Conservation (phyloP, 2,113 vertebrate genomes). For the Pitta sordida region DNA sequence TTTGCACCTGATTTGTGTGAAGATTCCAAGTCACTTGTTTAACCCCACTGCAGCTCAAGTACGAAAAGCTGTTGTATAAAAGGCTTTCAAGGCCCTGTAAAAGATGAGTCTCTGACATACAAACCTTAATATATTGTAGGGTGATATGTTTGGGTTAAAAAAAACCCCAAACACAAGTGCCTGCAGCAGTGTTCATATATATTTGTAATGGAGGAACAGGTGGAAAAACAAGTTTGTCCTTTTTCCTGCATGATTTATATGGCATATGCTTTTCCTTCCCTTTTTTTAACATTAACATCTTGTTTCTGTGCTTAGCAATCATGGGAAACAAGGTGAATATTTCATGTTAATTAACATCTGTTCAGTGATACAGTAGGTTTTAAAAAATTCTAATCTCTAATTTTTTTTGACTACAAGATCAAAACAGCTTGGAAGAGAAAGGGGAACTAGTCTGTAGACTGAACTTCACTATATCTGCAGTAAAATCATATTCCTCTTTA, state of each 20-base stretch:
- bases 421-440: not conserved
- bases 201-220: not conserved
- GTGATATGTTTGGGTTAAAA: not conserved
- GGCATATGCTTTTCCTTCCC: not conserved
- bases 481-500: not conserved
- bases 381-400: not conserved
- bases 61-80: not conserved
- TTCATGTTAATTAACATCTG: not conserved
- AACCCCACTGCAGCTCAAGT: not conserved
- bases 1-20: not conserved
- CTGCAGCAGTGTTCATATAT: not conserved
- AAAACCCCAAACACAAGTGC: not conserved
- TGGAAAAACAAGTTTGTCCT: not conserved
- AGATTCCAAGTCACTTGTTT: not conserved
- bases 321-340: constrained; percentile 26
- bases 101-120: not conserved
- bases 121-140: not conserved
- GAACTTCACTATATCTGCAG: not conserved
- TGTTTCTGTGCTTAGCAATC: not conserved
- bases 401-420: not conserved
- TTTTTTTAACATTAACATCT: constrained; percentile 1
- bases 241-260: constrained; percentile 45
- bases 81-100: not conserved
- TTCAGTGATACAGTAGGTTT: not conserved
- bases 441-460: not conserved